phyloP scores from a whole-genome alignment of 2,888 invertebrate species.

The Neoitamus cyanurus region DNA sequence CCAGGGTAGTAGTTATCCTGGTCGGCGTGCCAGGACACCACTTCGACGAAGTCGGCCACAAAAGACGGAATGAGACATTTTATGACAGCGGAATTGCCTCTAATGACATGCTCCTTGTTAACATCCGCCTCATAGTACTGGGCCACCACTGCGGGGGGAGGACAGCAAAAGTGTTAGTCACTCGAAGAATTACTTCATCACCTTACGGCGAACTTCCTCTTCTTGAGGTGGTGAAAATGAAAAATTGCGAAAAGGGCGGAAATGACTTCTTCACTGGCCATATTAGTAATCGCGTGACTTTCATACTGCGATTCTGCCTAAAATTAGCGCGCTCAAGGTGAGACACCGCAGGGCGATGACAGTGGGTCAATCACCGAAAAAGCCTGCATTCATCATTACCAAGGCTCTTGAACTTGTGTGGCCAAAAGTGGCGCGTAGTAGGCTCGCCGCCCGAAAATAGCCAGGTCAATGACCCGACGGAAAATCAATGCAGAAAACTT shows the following conservation, averaged over 20 bases:
- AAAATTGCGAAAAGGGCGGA: slow-evolving; percentile 6
- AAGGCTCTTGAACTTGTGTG: neutral
- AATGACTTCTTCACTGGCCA: neutral
- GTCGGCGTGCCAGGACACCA: slow-evolving; percentile 84
- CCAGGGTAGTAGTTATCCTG: slow-evolving; percentile 77
- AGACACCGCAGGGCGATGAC: slow-evolving; percentile 6
- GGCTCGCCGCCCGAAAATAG: neutral
- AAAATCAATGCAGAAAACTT: slow-evolving; percentile 17
- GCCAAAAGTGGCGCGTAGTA: neutral
- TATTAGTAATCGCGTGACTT: slow-evolving; percentile 26
- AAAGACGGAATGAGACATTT: slow-evolving; percentile 88
- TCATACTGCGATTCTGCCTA: neutral
- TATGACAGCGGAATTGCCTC: slow-evolving; percentile 82
- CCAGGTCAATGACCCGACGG: neutral
- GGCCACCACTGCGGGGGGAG: slow-evolving; percentile 73
- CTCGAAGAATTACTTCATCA: slow-evolving; percentile 1
- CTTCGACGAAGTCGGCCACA: slow-evolving; percentile 86
- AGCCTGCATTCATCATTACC: neutral
- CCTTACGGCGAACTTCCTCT: neutral
- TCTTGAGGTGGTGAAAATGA: neutral
- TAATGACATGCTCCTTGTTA: slow-evolving; percentile 85
- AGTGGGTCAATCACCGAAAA: slow-evolving; percentile 13
- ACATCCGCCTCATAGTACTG: slow-evolving; percentile 86
- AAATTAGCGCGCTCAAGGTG: slow-evolving; percentile 8
- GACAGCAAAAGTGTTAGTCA: neutral